Evolutionary conservation across 2,113 vertebrate genomes (phyloP).

Genomic region (Formicarius rufipectus): DNA sequence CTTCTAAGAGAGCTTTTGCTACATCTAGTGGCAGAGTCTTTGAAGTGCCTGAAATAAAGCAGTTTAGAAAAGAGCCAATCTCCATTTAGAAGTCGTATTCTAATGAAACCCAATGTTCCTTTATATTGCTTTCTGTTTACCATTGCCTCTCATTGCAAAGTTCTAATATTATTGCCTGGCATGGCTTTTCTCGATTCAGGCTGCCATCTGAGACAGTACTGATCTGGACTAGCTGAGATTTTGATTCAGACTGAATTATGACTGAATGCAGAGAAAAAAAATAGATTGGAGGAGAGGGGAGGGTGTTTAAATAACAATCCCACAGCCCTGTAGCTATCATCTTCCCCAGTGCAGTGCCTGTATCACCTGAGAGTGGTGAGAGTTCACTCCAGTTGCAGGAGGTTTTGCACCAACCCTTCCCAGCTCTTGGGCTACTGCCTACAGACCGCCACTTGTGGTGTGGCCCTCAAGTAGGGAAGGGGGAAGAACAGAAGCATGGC

Average conservation of each 20-base stretch:
- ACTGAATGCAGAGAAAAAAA: background rate
- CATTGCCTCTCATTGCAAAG: background rate
- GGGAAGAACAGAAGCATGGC: background rate
- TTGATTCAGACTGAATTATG: background rate
- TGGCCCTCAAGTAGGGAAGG: background rate
- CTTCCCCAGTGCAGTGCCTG: background rate
- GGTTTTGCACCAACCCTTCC: background rate
- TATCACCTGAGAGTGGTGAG: background rate
- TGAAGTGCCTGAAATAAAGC: background rate
- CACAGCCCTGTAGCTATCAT: background rate
- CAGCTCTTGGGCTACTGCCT: background rate
- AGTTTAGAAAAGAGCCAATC: background rate
- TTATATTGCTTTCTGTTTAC: background rate
- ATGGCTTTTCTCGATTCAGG: background rate
- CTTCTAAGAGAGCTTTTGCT: constrained; percentile 51
- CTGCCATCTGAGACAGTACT: background rate
- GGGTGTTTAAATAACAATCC: background rate
- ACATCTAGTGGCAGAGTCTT: constrained; percentile 54
- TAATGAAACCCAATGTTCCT: background rate
- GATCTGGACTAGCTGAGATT: background rate
- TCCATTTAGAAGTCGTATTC: background rate
- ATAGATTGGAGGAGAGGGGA: rapidly evolving
- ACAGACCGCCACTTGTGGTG: too few species aligned
- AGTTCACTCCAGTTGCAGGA: background rate
- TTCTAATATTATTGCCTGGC: background rate